Base-by-base conservation (phyloP, 2,797 vertebrate genomes). In the Aulostomus chinensis region DNA sequence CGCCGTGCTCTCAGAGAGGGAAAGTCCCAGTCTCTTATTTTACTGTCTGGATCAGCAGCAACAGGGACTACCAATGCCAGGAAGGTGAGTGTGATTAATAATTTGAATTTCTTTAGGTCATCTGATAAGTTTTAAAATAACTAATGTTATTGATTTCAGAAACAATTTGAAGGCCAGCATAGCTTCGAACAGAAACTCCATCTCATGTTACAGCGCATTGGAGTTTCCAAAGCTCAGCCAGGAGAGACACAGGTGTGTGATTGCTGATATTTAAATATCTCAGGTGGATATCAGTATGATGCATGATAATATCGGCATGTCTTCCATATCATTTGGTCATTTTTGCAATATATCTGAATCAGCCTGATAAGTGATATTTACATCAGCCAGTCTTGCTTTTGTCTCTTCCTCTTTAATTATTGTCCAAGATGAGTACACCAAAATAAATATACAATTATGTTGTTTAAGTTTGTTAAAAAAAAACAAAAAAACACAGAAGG, bases 21-120 rank as follows among this genome's bases (percentile, higher is more conserved):
- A 66, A 99, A 99, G 74, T 95, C 96, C 68, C 96, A 97, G 78
- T 99, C 96, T 0, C 93, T 99, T 58, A 98, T 99, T 58, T 76
- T 99, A 55, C 90, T 98, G n/a, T 91, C 96, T 0, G 94, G 94
- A 2, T 93, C 95, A 59, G 90, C 95, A 0, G 92, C 93, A 48
- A 79, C 82, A 12, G 94, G 92, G 6, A 37, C 62, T 1, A 68
- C 90, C 30, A 85, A 89, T 34, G 74, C 85, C 73, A 91, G 80
- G 64, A 97, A 95, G 93, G 96, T 98, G 58, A 66, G 73, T 55
- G 16, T 21, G 7, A 15, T 30, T 22, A 0, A 5, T 26, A 9
- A 32, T 36, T 13, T 38, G 8, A 1, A 18, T 6, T 9, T 26
- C 21, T 35, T 32, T 9, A 53, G 7, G 26, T 31, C 5, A 32